phyloP scores from a whole-genome alignment of 2,888 invertebrate genomes.

The Epistrophella euchroma region DNA sequence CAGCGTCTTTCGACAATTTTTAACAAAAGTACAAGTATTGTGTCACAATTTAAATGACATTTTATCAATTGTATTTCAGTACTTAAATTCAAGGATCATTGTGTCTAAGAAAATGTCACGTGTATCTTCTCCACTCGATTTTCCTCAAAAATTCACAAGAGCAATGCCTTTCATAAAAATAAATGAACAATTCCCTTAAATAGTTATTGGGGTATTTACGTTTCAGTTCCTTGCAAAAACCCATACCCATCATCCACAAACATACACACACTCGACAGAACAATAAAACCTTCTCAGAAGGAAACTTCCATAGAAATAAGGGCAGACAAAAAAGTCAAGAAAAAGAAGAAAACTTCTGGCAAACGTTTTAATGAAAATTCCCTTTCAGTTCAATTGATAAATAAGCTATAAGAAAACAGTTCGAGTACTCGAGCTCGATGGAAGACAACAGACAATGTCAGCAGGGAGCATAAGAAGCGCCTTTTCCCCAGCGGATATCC shows the following conservation, averaged over 20 bases:
- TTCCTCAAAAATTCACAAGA: constrained; percentile 21
- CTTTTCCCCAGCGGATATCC: constrained; percentile 8
- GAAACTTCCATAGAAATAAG: constrained; percentile 1
- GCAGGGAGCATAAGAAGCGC: constrained; percentile 24
- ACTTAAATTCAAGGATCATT: constrained; percentile 27
- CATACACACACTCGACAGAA: constrained; percentile 3
- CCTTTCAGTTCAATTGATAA: constrained; percentile 74
- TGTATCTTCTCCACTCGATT: constrained; percentile 19
- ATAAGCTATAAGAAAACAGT: constrained; percentile 71
- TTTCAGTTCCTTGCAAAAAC: constrained; percentile 28
- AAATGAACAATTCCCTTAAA: constrained; percentile 57
- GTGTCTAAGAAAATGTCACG: constrained; percentile 25
- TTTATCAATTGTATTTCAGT: constrained; percentile 23
- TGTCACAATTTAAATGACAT: constrained; percentile 30
- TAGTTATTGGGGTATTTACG: constrained; percentile 68
- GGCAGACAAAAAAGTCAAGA: neutral
- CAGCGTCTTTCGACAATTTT: neutral
- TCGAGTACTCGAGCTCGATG: constrained; percentile 40
- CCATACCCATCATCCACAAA: constrained; percentile 32
- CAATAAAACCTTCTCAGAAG: constrained; percentile 30
- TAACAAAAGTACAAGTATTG: neutral
- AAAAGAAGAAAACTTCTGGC: constrained; percentile 3
- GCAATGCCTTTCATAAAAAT: constrained; percentile 39
- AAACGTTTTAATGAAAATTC: constrained; percentile 70
- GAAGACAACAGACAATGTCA: constrained; percentile 42